phyloP scores from a whole-genome alignment of 1,140 invertebrate species.

The Lucilia cuprina region DNA sequence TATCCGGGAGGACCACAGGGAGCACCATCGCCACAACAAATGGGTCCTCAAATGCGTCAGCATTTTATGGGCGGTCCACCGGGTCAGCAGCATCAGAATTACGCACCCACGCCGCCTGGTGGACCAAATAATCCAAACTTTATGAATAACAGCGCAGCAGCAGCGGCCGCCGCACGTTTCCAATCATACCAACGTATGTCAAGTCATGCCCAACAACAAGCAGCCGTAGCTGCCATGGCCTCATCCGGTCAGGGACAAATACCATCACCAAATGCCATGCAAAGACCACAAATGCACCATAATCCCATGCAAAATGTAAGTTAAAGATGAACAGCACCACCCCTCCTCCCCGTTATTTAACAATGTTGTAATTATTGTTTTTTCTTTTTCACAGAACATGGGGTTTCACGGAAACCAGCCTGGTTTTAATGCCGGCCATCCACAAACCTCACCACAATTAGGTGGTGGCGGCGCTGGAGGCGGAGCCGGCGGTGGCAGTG shows the following conservation, averaged over 20 bases:
- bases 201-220: conserved; percentile 57
- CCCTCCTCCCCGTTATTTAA: background rate
- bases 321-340: conserved; percentile 8
- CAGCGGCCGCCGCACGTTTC: conserved; percentile 45
- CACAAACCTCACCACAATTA: conserved; percentile 53
- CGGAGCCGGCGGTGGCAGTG: conserved; percentile 6
- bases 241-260: conserved; percentile 47
- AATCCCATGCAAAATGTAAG: conserved; percentile 61
- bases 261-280: conserved; percentile 54
- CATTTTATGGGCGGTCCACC: conserved; percentile 56
- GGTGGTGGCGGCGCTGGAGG: conserved; percentile 40
- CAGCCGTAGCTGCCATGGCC: conserved; percentile 56
- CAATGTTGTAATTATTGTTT: background rate
- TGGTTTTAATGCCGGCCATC: conserved; percentile 60
- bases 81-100: conserved; percentile 55
- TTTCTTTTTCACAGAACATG: conserved; percentile 52
- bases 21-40: conserved; percentile 55
- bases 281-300: conserved; percentile 56
- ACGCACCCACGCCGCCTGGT: conserved; percentile 54
- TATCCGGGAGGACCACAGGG: conserved; percentile 60
- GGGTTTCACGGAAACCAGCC: conserved; percentile 62
- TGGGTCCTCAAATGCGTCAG: conserved; percentile 57
- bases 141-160: conserved; percentile 52
- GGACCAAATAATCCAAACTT: conserved; percentile 54
- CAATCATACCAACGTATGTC: conserved; percentile 61